Base-by-base conservation (phyloP, 2,113 vertebrate species). In the Argyrosomus japonicus region DNA sequence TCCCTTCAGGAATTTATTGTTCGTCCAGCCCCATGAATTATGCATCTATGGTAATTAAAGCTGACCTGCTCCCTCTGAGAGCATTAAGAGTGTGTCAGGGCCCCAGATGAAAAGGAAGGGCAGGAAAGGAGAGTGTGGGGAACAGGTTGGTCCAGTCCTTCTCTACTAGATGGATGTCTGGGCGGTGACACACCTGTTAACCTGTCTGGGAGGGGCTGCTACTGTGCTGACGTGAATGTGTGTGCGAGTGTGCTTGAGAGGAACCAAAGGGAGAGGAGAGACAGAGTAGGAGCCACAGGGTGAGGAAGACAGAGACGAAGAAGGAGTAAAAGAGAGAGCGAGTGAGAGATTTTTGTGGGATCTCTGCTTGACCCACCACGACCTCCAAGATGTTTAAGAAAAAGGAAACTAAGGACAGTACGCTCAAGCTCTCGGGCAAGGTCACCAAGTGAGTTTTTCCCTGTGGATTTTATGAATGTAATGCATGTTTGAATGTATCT, bases 91-190 rank as follows among this genome's bases (percentile, higher is more conserved):
- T 65, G 73, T 77, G 32, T 75, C 62, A 64, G 27, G 64, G 50
- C 19, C 75, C 75, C 1, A 9, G 45, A 51, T 88, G 79, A 86
- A 84, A 77, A 57, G 65, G 58, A 54, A 74, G 77, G 75, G 72
- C 72, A 57, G 72, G 74, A 69, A 47, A n/a, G 56, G 67, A 71
- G 75, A 60, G 75, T 76, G 62, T 10, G 10, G 48, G 71, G 77
- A 95, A 96, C 95, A 88, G 94, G 95, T 95, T 61, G 1, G 68
- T 85, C 95, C 85, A 65, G 95, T 95, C 78, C 70, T 84, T 69
- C 75, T 29, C 56, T 75, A 67, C 82, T 12, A 76, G 92, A 79
- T 87, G 82, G 82, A 87, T 86, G 88, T 88, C 84, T 91, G 91
- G 93, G 94, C 78, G 89, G 91, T 45, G 86, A 82, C 95, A 88